These are phyloP conservation scores for Drosophila colorata DNA, from an alignment of 2,888 invertebrate species.

Conservation along the genomic window DNA sequence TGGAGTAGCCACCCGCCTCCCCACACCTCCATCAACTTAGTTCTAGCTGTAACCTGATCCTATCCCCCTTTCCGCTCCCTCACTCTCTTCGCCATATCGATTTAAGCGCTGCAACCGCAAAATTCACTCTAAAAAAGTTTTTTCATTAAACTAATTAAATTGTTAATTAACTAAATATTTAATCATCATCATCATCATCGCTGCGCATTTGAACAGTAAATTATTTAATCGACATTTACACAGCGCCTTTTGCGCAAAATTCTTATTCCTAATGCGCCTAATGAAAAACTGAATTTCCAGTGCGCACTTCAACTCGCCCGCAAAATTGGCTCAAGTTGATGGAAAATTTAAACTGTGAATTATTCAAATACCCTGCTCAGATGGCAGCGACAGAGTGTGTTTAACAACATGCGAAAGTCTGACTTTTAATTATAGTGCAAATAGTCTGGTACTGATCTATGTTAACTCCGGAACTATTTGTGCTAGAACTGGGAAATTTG, in stretches of 20 bases:
- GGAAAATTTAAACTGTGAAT: not conserved
- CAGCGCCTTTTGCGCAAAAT: conserved; percentile 1
- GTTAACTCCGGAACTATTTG: not conserved
- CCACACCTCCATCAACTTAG: no score
- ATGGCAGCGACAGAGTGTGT: no score
- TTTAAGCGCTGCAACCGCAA: conserved; percentile 33
- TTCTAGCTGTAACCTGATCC: conserved; percentile 10
- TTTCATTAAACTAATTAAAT: conserved; percentile 33
- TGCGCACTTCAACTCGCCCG: conserved; percentile 6
- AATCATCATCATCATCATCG: conserved; percentile 3
- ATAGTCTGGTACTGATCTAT: not conserved
- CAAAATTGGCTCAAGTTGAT: conserved; percentile 7
- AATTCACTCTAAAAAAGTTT: conserved; percentile 20
- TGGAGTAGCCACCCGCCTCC: not conserved
- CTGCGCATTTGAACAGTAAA: conserved; percentile 5
- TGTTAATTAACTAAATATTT: conserved; percentile 27
- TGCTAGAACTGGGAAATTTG: no score
- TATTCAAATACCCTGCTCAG: not conserved
- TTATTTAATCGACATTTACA: conserved; percentile 10
- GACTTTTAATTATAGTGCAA: no score
- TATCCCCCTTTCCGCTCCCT: not conserved
- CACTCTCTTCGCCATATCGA: conserved; percentile 1
- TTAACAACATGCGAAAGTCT: no score
- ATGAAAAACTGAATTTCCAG: conserved; percentile 24
- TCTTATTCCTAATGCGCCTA: conserved; percentile 21